A percentile compares a stretch with the other conserved stretches of the same genome.
Evolutionary conservation across 2,113 vertebrate species (phyloP).

Genomic region (Dasyornis broadbenti): DNA sequence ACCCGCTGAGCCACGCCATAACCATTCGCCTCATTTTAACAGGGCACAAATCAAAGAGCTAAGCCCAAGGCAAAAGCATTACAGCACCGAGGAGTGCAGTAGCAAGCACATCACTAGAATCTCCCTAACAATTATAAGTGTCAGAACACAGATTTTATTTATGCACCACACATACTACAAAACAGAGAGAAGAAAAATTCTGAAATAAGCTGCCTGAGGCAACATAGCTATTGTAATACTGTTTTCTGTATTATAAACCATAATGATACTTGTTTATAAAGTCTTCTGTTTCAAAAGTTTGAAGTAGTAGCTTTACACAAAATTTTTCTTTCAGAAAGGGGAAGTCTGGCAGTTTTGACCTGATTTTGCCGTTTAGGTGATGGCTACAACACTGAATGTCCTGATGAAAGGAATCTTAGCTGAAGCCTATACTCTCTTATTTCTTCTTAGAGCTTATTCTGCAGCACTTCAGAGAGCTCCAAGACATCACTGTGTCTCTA

Average conservation of each 20-base stretch:
- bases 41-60: not conserved
- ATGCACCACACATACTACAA: not conserved
- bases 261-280: not conserved
- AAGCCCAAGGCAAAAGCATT: not conserved
- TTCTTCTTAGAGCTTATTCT: slow-evolving; percentile 12
- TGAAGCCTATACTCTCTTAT: not conserved
- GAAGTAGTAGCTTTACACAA: not conserved
- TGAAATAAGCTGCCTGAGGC: not conserved
- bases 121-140: not conserved
- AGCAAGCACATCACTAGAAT: not conserved
- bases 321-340: not conserved
- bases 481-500: not conserved
- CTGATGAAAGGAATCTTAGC: slow-evolving; percentile 20
- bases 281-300: not conserved
- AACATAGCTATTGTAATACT: not conserved
- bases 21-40: not conserved
- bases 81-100: not conserved
- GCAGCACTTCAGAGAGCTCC: slow-evolving; percentile 32
- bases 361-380: not conserved
- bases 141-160: not conserved
- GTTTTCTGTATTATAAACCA: not conserved
- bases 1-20: not conserved
- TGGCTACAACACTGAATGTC: not conserved
- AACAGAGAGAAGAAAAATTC: not conserved
- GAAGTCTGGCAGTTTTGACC: slow-evolving; percentile 29